Percentiles rank a stretch among this genome's conserved stretches.
Evolutionary conservation across 2,888 invertebrate genomes (phyloP).

Genomic region (Volucella bombylans): DNA sequence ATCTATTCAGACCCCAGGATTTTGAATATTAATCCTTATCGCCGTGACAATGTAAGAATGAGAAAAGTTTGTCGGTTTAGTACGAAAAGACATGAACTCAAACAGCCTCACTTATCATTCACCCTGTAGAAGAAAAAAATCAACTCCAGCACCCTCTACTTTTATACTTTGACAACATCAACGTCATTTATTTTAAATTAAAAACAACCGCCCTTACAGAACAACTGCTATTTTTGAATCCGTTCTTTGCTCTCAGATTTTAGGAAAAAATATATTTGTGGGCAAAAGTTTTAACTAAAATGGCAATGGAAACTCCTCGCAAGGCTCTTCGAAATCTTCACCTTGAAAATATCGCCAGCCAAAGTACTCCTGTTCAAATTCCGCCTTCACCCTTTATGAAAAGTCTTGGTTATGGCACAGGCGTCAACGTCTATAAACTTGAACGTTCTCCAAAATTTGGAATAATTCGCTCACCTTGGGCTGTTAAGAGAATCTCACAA

Average conservation of each 20-base stretch:
- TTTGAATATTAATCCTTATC: too few relatives aligned
- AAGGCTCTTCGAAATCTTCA: conserved; percentile 77
- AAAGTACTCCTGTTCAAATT: conserved; percentile 83
- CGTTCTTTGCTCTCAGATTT: neutral
- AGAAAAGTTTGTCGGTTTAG: too few relatives aligned
- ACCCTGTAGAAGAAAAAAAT: too few relatives aligned
- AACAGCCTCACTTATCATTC: too few relatives aligned
- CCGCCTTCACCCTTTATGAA: conserved; percentile 89
- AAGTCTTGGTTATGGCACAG: conserved; percentile 90
- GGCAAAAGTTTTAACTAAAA: neutral
- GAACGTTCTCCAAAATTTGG: conserved; percentile 88
- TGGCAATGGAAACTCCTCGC: conserved; percentile 77
- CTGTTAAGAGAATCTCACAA: conserved; percentile 88
- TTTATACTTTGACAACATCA: too few relatives aligned
- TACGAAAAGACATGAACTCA: too few relatives aligned
- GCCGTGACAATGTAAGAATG: too few relatives aligned
- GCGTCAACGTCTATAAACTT: conserved; percentile 90
- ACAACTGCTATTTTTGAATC: neutral
- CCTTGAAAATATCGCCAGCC: conserved; percentile 76
- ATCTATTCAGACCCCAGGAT: too few relatives aligned
- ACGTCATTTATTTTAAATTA: too few relatives aligned
- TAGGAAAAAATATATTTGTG: too few relatives aligned
- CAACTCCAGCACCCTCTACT: too few relatives aligned
- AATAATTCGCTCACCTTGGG: conserved; percentile 91
- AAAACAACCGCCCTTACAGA: too few relatives aligned